Percentiles rank a stretch among this genome's conserved stretches.
phyloP scores from a whole-genome alignment of 2,797 vertebrate species.

The Fundulus diaphanus region DNA sequence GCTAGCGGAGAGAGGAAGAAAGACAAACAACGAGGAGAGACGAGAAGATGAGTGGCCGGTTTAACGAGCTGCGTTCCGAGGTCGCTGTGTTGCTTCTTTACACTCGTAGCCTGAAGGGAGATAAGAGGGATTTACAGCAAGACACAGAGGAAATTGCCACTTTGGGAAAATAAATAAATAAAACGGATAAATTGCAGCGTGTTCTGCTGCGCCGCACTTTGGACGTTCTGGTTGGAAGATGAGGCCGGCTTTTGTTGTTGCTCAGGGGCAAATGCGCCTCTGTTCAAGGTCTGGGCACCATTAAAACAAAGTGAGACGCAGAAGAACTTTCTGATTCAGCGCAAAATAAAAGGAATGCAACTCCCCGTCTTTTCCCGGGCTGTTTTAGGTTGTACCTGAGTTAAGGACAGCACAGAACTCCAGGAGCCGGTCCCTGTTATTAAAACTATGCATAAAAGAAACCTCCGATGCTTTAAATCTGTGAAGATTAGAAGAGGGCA shows the following conservation, averaged over 20 bases:
- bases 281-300: conserved; percentile 19
- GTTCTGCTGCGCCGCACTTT: conserved; percentile 27
- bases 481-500: background rate
- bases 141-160: conserved; percentile 38
- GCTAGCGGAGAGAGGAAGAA: conserved; percentile 47
- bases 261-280: conserved; percentile 34
- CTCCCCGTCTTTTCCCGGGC: background rate
- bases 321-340: background rate
- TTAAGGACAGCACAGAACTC: background rate
- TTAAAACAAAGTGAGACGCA: conserved; percentile 4
- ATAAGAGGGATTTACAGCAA: conserved; percentile 39
- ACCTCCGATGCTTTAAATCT: background rate
- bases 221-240: conserved; percentile 39
- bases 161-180: conserved; percentile 13
- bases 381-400: background rate
- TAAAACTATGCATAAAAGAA: conserved; percentile 6
- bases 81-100: conserved; percentile 23
- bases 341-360: background rate
- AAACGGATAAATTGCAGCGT: conserved; percentile 19
- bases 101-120: conserved; percentile 34
- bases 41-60: conserved; percentile 8
- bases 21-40: background rate
- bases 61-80: conserved; percentile 34
- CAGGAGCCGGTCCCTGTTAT: background rate
- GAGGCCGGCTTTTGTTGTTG: conserved; percentile 36